Evolutionary conservation across 2,888 invertebrate genomes (phyloP).

Genomic region (Polydrusus tereticollis): DNA sequence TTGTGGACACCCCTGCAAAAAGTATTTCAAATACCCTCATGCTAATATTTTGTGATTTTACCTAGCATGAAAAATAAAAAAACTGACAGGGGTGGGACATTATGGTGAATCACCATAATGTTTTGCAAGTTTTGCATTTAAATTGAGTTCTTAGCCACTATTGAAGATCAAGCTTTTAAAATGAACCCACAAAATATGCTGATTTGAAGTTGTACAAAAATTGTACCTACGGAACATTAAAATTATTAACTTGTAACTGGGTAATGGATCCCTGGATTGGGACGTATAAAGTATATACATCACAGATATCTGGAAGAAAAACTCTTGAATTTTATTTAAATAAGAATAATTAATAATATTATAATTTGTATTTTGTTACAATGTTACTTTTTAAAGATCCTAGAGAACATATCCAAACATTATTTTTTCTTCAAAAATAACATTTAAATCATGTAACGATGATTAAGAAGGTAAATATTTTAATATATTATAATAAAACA

Average conservation of each 20-base stretch:
- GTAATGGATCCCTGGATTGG: background rate
- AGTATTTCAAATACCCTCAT: too few relatives aligned
- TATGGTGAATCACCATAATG: too few relatives aligned
- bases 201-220: background rate
- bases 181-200: too few relatives aligned
- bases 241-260: background rate
- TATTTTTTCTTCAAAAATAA: constrained; percentile 16
- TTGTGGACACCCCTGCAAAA: too few relatives aligned
- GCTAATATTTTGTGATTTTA: too few relatives aligned
- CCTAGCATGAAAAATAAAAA: too few relatives aligned
- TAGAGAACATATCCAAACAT: constrained; percentile 7
- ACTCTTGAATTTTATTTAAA: constrained; percentile 17
- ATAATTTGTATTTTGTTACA: constrained; percentile 14
- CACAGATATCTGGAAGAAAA: background rate
- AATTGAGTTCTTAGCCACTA: too few relatives aligned
- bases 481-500: constrained; percentile 36
- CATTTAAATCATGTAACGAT: constrained; percentile 20
- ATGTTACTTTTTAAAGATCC: constrained; percentile 15
- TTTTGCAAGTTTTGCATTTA: too few relatives aligned
- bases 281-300: constrained; percentile 3
- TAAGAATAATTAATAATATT: constrained; percentile 6
- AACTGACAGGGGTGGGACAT: too few relatives aligned
- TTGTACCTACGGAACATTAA: too few relatives aligned
- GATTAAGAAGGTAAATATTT: constrained; percentile 26
- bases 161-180: too few relatives aligned